Evolutionary conservation across 2,888 invertebrate species (phyloP).

Genomic region (Rhabditoides inermis): DNA sequence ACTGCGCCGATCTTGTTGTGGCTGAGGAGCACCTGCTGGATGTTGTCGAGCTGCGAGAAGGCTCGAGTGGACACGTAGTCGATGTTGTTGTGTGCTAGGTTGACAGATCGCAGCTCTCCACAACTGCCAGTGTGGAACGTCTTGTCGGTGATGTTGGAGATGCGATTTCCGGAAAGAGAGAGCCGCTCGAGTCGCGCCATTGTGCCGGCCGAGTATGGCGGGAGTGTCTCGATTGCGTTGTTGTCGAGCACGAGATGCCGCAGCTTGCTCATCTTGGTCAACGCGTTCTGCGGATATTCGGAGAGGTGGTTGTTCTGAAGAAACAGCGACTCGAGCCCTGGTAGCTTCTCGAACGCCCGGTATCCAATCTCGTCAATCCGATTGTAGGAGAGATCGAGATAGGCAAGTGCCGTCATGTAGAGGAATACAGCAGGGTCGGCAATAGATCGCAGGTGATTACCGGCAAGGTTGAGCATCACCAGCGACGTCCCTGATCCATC

Average conservation of each 20-base stretch:
- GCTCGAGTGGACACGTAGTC: constrained; percentile 19
- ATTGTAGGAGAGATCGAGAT: constrained; percentile 76
- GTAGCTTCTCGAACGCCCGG: constrained; percentile 69
- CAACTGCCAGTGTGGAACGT: constrained; percentile 33
- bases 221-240: constrained; percentile 75
- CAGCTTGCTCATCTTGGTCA: constrained; percentile 68
- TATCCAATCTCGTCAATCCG: constrained; percentile 67
- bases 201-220: constrained; percentile 56
- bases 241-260: constrained; percentile 82
- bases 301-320: constrained; percentile 66
- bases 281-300: constrained; percentile 70
- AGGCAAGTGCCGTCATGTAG: constrained; percentile 70
- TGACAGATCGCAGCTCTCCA: constrained; percentile 31
- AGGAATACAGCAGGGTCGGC: constrained; percentile 63
- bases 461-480: constrained; percentile 42
- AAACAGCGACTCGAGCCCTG: constrained; percentile 70
- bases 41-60: constrained; percentile 20
- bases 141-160: constrained; percentile 37
- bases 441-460: constrained; percentile 23
- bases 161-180: constrained; percentile 46
- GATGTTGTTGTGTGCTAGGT: constrained; percentile 41
- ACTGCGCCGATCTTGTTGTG: constrained; percentile 22
- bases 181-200: constrained; percentile 58
- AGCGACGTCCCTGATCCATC: constrained; percentile 21
- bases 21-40: constrained; percentile 22